Base-by-base conservation (phyloP, 2,797 vertebrate genomes). In the Xiphophorus birchmanni region DNA sequence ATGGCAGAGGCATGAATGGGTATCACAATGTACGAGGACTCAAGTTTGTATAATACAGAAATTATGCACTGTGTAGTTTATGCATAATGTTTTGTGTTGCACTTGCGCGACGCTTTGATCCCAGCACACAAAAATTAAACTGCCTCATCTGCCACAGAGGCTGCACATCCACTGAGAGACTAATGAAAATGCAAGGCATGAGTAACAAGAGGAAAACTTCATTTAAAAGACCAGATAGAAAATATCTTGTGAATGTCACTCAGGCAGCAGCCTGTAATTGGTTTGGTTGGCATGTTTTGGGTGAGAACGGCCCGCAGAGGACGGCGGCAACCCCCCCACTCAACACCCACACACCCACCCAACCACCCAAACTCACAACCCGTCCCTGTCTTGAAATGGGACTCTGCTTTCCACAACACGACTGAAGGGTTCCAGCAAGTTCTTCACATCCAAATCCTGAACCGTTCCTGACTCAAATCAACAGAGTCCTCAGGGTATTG, bases 211-310 rank as follows among this genome's bases (percentile, higher is more conserved):
- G 87, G 86, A 88, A 92, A 94, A 94, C 92, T 91, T 95, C 80
- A 94, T 95, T 95, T 95, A 93, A 95, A 89, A 91, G 89, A 94
- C 92, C 89, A 92, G 88, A 91, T 91, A 91, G 91, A 93, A 90
- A 76, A 94, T 90, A 87, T 87, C 84, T 83, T 87, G 90, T 82
- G 87, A 91, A 90, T 92, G 91, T 88, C 92, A 92, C 84, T 90
- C 78, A 80, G 88, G 86, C 85, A 74, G 85, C 69, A 60, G 90
- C 73, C 83, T 87, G 86, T 93, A 94, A 95, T 94, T 95, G 91
- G 87, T 92, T 92, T 90, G 88, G 89, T 90, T 87, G 90, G 88
- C 76, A 88, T 84, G 88, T 88, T 87, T 80, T 76, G 78, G 84
- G 84, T 77, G 83, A 87, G 83, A 63, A 77, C 0, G 37, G 81